Conservation (phyloP, 2,888 invertebrate genomes). For the Amaurobius ferox region DNA sequence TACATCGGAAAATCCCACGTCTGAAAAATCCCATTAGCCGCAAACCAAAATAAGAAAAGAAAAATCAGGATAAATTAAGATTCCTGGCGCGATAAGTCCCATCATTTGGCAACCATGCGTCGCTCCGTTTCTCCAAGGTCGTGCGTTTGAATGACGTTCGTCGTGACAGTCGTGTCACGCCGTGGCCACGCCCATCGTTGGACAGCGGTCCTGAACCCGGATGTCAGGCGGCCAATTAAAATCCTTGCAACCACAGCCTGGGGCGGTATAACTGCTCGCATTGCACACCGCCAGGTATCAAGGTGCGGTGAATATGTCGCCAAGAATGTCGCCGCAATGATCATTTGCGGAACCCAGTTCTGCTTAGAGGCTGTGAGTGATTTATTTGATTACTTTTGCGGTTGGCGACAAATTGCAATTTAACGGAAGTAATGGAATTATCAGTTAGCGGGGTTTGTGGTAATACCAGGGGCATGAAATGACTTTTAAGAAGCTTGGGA, state of each 20-base stretch:
- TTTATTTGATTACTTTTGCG: background rate
- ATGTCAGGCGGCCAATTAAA: slow-evolving; percentile 70
- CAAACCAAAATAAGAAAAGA: background rate
- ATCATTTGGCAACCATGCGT: slow-evolving; percentile 41
- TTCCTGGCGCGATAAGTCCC: slow-evolving; percentile 60
- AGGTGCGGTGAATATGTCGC: slow-evolving; percentile 65
- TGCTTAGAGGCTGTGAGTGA: background rate
- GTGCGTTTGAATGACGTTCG: slow-evolving; percentile 61
- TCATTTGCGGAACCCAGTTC: background rate
- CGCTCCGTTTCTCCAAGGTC: slow-evolving; percentile 48
- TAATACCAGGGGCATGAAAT: background rate
- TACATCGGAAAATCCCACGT: slow-evolving; percentile 17
- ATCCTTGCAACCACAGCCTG: slow-evolving; percentile 32
- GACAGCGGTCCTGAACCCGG: slow-evolving; percentile 72
- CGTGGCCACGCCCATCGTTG: slow-evolving; percentile 61
- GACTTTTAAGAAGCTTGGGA: too few relatives aligned
- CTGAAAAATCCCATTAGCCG: slow-evolving; percentile 51
- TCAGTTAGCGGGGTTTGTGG: background rate
- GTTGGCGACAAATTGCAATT: background rate
- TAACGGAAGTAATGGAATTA: background rate
- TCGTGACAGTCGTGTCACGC: slow-evolving; percentile 70
- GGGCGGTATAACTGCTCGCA: slow-evolving; percentile 44
- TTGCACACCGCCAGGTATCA: slow-evolving; percentile 54
- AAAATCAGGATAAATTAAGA: slow-evolving; percentile 18
- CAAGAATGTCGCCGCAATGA: slow-evolving; percentile 61